Percentiles rank a stretch among this genome's conserved stretches.
phyloP scores from a whole-genome alignment of 2,113 vertebrate genomes.

The Salvelinus alpinus region DNA sequence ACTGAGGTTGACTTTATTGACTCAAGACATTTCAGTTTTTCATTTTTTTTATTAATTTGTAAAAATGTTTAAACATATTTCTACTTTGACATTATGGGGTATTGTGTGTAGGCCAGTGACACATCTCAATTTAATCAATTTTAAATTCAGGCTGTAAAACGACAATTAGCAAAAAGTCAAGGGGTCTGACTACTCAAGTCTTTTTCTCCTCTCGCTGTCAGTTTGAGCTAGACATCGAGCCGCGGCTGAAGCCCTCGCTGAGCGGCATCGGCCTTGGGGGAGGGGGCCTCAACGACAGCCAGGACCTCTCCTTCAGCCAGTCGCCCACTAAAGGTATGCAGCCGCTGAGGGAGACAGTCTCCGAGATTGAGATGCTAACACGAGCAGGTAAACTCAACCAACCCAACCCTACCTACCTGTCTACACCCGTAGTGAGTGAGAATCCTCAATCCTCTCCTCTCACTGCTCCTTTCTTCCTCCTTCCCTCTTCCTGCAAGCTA shows the following conservation, averaged over 20 bases:
- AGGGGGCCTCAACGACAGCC: conserved; percentile 79
- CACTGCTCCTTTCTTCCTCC: neutral
- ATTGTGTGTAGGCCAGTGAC: too few relatives aligned
- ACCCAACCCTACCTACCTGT: conserved; percentile 10
- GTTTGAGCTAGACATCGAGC: conserved; percentile 96
- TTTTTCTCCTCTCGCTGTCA: conserved; percentile 46
- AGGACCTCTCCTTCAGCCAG: conserved; percentile 87
- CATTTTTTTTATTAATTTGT: too few relatives aligned
- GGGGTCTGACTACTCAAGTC: too few relatives aligned
- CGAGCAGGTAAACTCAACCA: conserved; percentile 73
- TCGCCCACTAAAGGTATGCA: conserved; percentile 86
- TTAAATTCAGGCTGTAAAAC: too few relatives aligned
- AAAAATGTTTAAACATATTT: too few relatives aligned
- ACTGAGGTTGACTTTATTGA: too few relatives aligned
- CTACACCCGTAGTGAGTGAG: conserved; percentile 9
- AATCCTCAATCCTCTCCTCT: neutral
- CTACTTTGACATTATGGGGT: too few relatives aligned
- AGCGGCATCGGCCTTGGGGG: conserved; percentile 59
- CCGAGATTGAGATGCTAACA: conserved; percentile 78
- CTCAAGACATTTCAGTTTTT: too few relatives aligned
- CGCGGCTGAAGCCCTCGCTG: conserved; percentile 81
- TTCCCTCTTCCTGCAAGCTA: neutral
- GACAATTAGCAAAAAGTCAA: too few relatives aligned
- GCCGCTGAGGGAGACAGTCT: conserved; percentile 75
- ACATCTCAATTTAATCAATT: too few relatives aligned